phyloP scores from a whole-genome alignment of 2,888 invertebrate species.

The Limnephilus rhombicus region DNA sequence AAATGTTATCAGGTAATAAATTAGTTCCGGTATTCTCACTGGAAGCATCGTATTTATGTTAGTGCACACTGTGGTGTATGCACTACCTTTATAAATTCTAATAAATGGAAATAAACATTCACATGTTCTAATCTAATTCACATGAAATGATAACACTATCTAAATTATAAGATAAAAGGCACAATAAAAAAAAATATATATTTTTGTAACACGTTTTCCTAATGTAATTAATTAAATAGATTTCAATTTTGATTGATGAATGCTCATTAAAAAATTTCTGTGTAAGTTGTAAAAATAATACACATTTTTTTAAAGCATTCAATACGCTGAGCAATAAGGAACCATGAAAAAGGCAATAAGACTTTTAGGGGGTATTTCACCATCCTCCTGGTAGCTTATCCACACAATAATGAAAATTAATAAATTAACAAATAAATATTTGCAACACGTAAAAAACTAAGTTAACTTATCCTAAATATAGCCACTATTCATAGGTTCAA shows the following conservation, averaged over 20 bases:
- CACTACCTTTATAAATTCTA: background rate
- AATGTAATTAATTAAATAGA: background rate
- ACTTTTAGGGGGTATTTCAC: no score
- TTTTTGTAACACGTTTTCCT: background rate
- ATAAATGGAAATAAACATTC: conserved; percentile 1
- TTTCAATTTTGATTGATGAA: background rate
- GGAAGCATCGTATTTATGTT: background rate
- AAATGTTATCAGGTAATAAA: background rate
- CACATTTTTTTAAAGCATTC: background rate
- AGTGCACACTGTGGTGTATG: background rate
- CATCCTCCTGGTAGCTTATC: no score
- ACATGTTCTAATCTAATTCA: background rate
- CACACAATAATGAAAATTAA: no score
- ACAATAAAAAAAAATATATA: background rate
- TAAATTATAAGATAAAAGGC: conserved; percentile 1
- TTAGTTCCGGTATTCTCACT: background rate
- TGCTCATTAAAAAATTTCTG: background rate
- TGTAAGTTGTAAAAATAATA: background rate
- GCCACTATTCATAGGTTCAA: no score
- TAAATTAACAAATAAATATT: no score
- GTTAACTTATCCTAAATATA: no score
- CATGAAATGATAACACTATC: background rate
- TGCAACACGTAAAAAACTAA: no score
- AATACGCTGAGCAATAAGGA: background rate
- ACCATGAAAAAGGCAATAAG: background rate